Conservation (phyloP, 1,140 invertebrate species). For the Papilio xuthus region DNA sequence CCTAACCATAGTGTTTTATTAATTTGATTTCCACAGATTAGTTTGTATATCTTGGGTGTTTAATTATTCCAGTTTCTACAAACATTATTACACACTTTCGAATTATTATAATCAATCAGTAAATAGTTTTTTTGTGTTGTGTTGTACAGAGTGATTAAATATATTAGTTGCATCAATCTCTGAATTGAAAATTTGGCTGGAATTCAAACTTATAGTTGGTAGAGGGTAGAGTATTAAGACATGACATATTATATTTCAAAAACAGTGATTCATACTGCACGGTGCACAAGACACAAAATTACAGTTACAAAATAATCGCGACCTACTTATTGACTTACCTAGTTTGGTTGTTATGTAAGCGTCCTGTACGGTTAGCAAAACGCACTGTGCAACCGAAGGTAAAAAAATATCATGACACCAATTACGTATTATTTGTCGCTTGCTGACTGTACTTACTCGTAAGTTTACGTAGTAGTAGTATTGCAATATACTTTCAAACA, state of each 20-base stretch:
- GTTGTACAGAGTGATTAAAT: too few relatives aligned
- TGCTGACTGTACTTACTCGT: not conserved
- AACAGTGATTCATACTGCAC: not conserved
- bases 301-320: constrained; percentile 26
- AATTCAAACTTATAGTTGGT: not conserved
- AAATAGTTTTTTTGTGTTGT: too few relatives aligned
- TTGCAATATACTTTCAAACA: constrained; percentile 11
- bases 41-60: too few relatives aligned
- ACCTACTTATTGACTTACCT: constrained; percentile 33
- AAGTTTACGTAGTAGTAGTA: not conserved
- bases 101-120: not conserved
- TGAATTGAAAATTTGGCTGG: not conserved
- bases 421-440: not conserved
- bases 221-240: not conserved
- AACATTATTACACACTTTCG: too few relatives aligned
- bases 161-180: not conserved
- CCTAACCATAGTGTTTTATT: not conserved
- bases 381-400: not conserved
- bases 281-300: constrained; percentile 7
- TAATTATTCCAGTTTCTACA: too few relatives aligned
- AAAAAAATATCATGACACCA: not conserved
- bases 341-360: constrained; percentile 28
- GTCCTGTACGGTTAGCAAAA: not conserved
- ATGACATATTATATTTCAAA: not conserved
- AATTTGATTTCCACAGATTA: not conserved